phyloP scores from a whole-genome alignment of 2,888 invertebrate genomes.

The Agonum fuliginosum region DNA sequence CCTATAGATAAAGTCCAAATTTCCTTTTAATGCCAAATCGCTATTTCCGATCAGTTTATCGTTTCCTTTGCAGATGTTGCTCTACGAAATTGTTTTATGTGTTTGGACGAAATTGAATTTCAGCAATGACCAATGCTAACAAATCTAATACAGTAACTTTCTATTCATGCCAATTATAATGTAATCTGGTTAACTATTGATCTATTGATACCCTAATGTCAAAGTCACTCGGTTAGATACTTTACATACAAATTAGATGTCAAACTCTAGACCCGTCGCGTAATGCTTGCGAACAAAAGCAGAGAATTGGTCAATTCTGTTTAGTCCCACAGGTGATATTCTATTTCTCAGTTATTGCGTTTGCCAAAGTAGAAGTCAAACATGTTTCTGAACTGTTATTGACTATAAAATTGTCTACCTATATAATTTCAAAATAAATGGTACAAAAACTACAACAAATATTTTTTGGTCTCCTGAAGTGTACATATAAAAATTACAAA shows the following conservation, averaged over 20 bases:
- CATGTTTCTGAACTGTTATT: conserved; percentile 22
- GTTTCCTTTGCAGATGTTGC: neutral
- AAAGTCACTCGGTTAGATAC: conserved; percentile 23
- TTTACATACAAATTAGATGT: conserved; percentile 39
- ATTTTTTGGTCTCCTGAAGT: too few species aligned
- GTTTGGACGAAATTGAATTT: conserved; percentile 14
- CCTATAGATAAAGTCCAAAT: conserved; percentile 30
- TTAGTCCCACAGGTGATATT: conserved; percentile 8
- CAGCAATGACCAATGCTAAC: conserved; percentile 16
- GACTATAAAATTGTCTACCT: neutral
- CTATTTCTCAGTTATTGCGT: conserved; percentile 14
- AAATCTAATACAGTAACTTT: conserved; percentile 33
- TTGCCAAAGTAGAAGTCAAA: conserved; percentile 22
- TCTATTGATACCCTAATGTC: conserved; percentile 38
- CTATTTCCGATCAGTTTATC: conserved; percentile 40
- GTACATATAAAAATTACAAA: too few species aligned
- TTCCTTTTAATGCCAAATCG: conserved; percentile 39
- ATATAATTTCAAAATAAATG: neutral
- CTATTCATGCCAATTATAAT: conserved; percentile 31
- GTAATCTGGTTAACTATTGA: conserved; percentile 43
- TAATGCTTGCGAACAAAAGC: conserved; percentile 4
- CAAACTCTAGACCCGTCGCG: neutral
- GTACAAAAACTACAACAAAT: too few species aligned
- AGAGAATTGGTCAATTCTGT: conserved; percentile 19
- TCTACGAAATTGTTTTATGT: conserved; percentile 19